Percentiles rank a stretch among this genome's conserved stretches.
phyloP scores from a whole-genome alignment of 2,797 vertebrate species.

The Rhincodon typus region DNA sequence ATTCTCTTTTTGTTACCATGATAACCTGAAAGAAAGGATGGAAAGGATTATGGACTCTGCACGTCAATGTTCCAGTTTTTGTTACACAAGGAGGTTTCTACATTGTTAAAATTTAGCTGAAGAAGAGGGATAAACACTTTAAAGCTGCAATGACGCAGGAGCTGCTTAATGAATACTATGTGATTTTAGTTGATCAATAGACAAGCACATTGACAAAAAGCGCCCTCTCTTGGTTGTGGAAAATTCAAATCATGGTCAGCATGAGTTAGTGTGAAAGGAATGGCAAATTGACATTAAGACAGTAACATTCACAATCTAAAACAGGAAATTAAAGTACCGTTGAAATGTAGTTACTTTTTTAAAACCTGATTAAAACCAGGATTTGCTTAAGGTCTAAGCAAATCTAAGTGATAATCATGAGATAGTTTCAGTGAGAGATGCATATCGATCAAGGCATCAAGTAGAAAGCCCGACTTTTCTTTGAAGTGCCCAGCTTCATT shows the following conservation, averaged over 20 bases:
- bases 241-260: not conserved
- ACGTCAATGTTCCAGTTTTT: not conserved
- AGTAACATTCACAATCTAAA: not conserved
- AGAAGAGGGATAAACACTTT: no score
- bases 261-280: not conserved
- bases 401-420: not conserved
- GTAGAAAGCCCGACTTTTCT: not conserved
- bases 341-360: not conserved
- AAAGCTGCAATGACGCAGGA: not conserved
- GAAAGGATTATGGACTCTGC: not conserved
- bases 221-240: constrained; percentile 15
- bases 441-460: not conserved
- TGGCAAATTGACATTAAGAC: not conserved
- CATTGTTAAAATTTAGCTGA: not conserved
- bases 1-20: not conserved
- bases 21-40: not conserved
- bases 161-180: not conserved
- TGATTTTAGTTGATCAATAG: not conserved
- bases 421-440: not conserved
- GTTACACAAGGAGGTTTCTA: constrained; percentile 1
- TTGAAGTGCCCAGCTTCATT: not conserved
- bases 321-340: not conserved
- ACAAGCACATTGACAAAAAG: not conserved
- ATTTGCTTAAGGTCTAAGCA: no score
- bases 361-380: not conserved